These are phyloP conservation scores for Platycercus adscitus DNA, from an alignment of 2,113 vertebrate genomes.

Conservation along the genomic window DNA sequence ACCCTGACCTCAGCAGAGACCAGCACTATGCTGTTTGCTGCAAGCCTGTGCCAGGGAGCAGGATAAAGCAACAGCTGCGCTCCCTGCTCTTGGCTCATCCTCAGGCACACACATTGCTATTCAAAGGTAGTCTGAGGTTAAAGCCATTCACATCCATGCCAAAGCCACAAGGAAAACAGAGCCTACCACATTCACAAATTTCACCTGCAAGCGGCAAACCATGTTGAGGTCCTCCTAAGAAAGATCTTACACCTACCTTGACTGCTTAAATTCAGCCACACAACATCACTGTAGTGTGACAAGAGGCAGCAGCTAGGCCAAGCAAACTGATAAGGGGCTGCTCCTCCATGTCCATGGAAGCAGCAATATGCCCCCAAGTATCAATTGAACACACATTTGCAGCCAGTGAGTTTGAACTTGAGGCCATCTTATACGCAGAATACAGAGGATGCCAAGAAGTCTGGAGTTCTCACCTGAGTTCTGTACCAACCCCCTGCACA, in stretches of 20 bases:
- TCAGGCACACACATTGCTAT: not conserved
- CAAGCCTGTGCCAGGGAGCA: not conserved
- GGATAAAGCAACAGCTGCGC: not conserved
- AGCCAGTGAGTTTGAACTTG: not conserved
- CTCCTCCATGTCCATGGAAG: rapidly evolving
- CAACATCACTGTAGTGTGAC: not conserved
- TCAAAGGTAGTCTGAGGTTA: not conserved
- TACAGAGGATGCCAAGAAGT: not conserved
- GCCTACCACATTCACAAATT: not conserved
- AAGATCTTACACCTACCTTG: no score
- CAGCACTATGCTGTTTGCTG: rapidly evolving
- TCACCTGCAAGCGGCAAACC: not conserved
- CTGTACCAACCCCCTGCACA: not conserved
- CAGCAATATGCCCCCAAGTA: rapidly evolving
- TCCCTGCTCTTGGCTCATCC: not conserved
- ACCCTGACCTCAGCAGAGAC: not conserved
- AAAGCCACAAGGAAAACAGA: not conserved
- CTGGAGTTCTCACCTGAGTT: not conserved
- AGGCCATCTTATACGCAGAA: not conserved
- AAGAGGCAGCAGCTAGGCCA: not conserved
- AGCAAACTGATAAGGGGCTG: not conserved
- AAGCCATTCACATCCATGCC: not conserved
- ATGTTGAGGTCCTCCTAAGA: not conserved
- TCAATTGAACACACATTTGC: not conserved
- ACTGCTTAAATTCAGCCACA: not conserved